Conservation (phyloP, 2,888 invertebrate genomes). For the Liopterus haemorrhoidalis region DNA sequence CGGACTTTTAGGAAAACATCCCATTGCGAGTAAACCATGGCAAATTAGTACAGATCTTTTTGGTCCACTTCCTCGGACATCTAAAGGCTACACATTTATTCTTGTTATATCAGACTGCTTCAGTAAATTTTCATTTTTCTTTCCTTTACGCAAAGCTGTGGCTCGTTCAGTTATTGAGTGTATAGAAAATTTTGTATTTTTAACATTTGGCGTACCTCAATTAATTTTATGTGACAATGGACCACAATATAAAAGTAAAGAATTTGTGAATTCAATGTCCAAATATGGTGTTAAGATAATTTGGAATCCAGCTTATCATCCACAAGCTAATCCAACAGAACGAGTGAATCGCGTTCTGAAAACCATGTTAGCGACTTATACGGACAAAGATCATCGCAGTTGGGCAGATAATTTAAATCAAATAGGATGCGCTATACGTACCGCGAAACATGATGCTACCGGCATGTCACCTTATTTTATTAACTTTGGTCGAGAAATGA, state of each 20-base stretch:
- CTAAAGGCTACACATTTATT: slow-evolving; percentile 15
- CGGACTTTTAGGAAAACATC: slow-evolving; percentile 24
- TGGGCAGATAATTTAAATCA: slow-evolving; percentile 31
- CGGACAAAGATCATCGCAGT: slow-evolving; percentile 16
- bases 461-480: slow-evolving; percentile 27
- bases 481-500: slow-evolving; percentile 27
- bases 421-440: slow-evolving; percentile 30
- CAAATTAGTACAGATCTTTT: slow-evolving; percentile 14
- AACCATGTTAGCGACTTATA: slow-evolving; percentile 30
- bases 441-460: slow-evolving; percentile 29
- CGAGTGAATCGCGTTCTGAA: slow-evolving; percentile 22
- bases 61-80: slow-evolving; percentile 19
- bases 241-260: slow-evolving; percentile 27
- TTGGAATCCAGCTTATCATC: slow-evolving; percentile 21
- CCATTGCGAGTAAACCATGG: slow-evolving; percentile 18
- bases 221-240: slow-evolving; percentile 34
- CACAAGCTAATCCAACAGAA: slow-evolving; percentile 22
- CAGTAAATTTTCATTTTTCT: slow-evolving; percentile 30
- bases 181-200: slow-evolving; percentile 31
- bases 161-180: slow-evolving; percentile 17
- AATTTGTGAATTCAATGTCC: slow-evolving; percentile 16
- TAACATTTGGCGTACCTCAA: slow-evolving; percentile 32
- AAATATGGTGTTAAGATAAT: slow-evolving; percentile 16
- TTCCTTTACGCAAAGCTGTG: slow-evolving; percentile 29
- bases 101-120: slow-evolving; percentile 26